Evolutionary conservation across 2,888 invertebrate genomes (phyloP).

Genomic region (Caenorhabditis macrosperma): DNA sequence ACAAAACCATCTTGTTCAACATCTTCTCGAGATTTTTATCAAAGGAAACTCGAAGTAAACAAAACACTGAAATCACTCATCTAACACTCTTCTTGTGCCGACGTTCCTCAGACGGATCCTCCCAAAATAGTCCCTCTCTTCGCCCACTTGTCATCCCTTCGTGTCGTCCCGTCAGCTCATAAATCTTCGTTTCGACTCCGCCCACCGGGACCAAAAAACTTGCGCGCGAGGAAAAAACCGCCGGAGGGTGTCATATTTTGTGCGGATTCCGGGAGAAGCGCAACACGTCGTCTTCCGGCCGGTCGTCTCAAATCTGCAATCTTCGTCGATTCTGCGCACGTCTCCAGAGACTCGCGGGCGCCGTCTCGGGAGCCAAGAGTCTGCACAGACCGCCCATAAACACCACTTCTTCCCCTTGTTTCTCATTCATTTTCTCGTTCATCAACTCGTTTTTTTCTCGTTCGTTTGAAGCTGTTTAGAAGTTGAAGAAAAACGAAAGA

Average conservation of each 20-base stretch:
- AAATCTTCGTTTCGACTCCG: not conserved
- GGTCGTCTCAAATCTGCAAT: constrained; percentile 35
- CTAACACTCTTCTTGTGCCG: not conserved
- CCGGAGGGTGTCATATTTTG: constrained; percentile 54
- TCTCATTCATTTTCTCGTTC: constrained; percentile 1
- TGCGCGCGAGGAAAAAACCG: constrained; percentile 46
- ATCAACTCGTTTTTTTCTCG: not conserved
- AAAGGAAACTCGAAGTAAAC: too few relatives aligned
- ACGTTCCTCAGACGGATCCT: not conserved
- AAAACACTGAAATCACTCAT: too few relatives aligned
- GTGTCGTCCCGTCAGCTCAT: not conserved
- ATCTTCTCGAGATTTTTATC: too few relatives aligned
- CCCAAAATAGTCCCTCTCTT: not conserved
- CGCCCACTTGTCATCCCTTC: not conserved
- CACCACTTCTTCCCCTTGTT: not conserved
- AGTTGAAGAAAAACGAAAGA: not conserved
- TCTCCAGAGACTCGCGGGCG: constrained; percentile 45
- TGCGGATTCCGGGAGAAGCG: constrained; percentile 5
- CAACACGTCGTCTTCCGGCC: constrained; percentile 36
- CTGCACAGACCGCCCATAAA: not conserved
- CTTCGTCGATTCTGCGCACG: constrained; percentile 11
- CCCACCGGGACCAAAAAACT: constrained; percentile 32
- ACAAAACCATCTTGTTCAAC: too few relatives aligned
- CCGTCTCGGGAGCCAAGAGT: not conserved
- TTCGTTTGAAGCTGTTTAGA: not conserved